Evolutionary conservation across 2,888 invertebrate genomes (phyloP), one percentile per base, ranked within the genome.

Genomic region (Drosophila robusta): DNA sequence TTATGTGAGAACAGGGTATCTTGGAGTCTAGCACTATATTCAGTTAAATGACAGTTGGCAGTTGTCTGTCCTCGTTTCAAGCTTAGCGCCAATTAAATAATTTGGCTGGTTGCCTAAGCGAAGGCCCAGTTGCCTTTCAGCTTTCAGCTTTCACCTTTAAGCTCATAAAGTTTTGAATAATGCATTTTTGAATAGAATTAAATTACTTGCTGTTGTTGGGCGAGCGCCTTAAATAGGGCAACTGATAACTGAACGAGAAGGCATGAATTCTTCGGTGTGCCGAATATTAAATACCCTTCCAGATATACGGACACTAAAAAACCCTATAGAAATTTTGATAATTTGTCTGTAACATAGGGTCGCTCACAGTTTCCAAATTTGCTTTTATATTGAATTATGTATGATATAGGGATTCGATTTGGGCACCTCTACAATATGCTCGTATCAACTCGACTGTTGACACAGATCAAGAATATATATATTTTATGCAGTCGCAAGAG

Each of bases 71-170:
- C 29, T 22, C 18, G 34, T 22, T 34, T 36, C 18, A 11, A 38
- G 22, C 32, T 61, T 50, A 16, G 18, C 39, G 41, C 16, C 41
- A 54, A 61, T 54, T 54, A 62, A 47, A 42, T 11, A 24, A 16
- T 46, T 47, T 46, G 45, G 39, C 44, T n/a, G 41, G 9, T 18
- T 47, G 24, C 54, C 62, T 14, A 1, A 7, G 9, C 9, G 29
- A 8, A 8, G 8, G 9, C 29, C 9, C 29, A 29, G 29, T 0
- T 29, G 9, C 29, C 29, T 29, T 29, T 29, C 29, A 9, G 29
- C 29, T 9, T 29, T 29, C 9, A 29, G 16, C 1, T 14, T 9
- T 9, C 16, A 16, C 16, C 16, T 39, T 39, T 39, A 39, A 39
- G 16, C 16, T 39, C 9, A 4, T 16, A 14, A 16, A 4, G 34